Base-by-base conservation (phyloP, 1,140 invertebrate genomes). In the Lethrus apterus region DNA sequence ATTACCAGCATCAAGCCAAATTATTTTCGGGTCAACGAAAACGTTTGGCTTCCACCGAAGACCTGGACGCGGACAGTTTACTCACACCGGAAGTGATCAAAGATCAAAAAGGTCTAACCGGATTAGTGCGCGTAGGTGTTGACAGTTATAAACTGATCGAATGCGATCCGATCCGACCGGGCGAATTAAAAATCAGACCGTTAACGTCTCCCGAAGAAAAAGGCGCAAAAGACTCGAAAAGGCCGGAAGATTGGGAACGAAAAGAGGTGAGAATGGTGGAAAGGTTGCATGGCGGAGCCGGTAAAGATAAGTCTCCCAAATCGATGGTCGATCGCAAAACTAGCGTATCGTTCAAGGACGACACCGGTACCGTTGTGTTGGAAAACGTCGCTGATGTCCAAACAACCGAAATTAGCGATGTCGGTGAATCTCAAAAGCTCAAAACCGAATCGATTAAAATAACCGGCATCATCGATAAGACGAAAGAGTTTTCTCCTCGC, bases 141-240 rank as follows among this genome's bases (percentile, higher is more conserved):
- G 55, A 58, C 50, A 56, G 43, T 34, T 56, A 48, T 52, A 65
- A 60, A 48, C 40, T 55, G 8, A 54, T 49, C 31, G 56, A 60
- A 49, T 54, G 43, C 34, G 60, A 63, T 36, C 44, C 52, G 11
- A 21, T 55, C 7, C 51, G 61, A 13, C 62, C 60, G 13, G 58
- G 40, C 7, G 51, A 57, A 17, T 52, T 64, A 21, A 46, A 52
- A 20, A 53, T 66, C 13, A 32, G 29, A 15, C 51, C 47, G 40
- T 59, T 56, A 20, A 58, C 58, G 5, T 68, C 69, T 9, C 66
- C 66, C 4, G 67, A 68, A 49, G 70, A 72, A 46, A 71, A 72
- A 53, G 70, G 68, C 23, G 62, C 58, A 33, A 66, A 67, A 48
- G 69, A 70, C 53, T 70, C 67, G 7, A 69, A 69, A 50, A 60